phyloP scores from a whole-genome alignment of 2,888 invertebrate genomes.

The Cordylochernes scorpioides region DNA sequence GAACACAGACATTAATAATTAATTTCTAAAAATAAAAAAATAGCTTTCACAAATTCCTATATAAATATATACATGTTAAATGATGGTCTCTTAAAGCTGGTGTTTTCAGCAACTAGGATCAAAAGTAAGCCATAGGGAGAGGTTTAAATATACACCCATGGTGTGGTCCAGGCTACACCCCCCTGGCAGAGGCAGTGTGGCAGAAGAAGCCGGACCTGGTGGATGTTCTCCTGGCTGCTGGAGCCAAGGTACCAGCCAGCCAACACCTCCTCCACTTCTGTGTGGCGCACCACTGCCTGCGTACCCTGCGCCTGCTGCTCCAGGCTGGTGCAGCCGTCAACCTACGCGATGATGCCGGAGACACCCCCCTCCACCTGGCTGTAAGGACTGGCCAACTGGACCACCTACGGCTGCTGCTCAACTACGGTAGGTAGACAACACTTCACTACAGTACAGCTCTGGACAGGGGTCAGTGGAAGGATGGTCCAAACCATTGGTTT shows the following conservation, averaged over 20 bases:
- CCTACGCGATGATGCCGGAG: conserved; percentile 35
- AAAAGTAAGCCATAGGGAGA: too few relatives aligned
- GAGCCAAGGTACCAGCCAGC: conserved; percentile 40
- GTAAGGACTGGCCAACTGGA: conserved; percentile 26
- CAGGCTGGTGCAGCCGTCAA: conserved; percentile 33
- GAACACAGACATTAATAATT: too few relatives aligned
- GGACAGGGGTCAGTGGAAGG: too few relatives aligned
- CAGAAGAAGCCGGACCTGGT: conserved; percentile 33
- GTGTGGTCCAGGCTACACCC: conserved; percentile 32
- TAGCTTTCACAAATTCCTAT: too few relatives aligned
- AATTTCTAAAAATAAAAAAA: too few relatives aligned
- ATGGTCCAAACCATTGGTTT: too few relatives aligned
- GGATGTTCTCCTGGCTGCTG: conserved; percentile 31
- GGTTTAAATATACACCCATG: too few relatives aligned
- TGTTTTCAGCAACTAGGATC: too few relatives aligned
- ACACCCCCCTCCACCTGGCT: conserved; percentile 39
- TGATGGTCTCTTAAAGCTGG: too few relatives aligned
- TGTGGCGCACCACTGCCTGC: conserved; percentile 33
- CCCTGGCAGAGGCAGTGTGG: conserved; percentile 41
- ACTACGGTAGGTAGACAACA: conserved; percentile 28
- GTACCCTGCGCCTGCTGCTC: conserved; percentile 31
- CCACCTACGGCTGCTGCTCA: conserved; percentile 29
- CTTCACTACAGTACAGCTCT: too few relatives aligned
- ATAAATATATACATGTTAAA: too few relatives aligned
- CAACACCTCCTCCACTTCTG: conserved; percentile 41